Conservation (phyloP, 1,140 invertebrate species). For the Calliphora vicina region DNA sequence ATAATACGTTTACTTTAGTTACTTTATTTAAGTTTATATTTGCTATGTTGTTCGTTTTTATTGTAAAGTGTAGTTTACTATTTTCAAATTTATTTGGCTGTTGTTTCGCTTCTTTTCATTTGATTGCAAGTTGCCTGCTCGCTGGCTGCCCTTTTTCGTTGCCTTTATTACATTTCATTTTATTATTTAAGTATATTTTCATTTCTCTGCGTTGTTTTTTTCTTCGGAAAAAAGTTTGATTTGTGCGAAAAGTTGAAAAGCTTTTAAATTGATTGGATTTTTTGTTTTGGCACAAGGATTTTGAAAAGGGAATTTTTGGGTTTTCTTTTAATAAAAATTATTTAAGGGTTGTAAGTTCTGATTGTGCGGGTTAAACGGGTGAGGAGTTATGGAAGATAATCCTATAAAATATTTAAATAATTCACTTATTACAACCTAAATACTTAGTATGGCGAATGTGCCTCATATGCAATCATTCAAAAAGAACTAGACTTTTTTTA, state of each 20-base stretch:
- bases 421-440: no score
- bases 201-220: not conserved
- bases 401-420: no score
- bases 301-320: not conserved
- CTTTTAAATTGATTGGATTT: constrained; percentile 1
- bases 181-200: not conserved
- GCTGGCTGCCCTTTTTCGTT: not conserved
- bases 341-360: not conserved
- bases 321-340: not conserved
- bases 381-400: no score
- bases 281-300: not conserved
- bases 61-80: not conserved
- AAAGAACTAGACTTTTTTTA: no score
- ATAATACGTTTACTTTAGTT: not conserved
- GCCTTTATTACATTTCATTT: not conserved
- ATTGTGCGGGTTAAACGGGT: no score
- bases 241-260: not conserved
- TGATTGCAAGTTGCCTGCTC: no score
- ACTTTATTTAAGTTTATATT: not conserved
- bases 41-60: not conserved
- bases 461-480: no score
- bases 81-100: not conserved
- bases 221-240: not conserved
- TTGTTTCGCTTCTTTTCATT: not conserved
- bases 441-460: no score